phyloP scores from a whole-genome alignment of 2,888 invertebrate species.

The Conchocele bisecta region DNA sequence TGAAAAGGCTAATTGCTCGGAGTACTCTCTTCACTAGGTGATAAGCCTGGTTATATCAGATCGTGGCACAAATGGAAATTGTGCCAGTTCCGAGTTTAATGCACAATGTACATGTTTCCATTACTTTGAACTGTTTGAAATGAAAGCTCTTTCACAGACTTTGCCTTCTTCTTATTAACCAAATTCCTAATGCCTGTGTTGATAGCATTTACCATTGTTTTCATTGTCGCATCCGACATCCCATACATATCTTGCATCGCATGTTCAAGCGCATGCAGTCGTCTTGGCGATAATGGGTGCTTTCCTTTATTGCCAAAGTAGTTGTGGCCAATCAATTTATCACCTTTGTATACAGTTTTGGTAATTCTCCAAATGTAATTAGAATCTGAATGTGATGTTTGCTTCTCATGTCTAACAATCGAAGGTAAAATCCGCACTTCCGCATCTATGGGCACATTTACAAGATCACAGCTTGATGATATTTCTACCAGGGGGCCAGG shows the following conservation, averaged over 20 bases:
- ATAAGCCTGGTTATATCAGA: too few species aligned
- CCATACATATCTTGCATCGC: conserved; percentile 4
- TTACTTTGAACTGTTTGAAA: too few species aligned
- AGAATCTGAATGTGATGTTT: not conserved
- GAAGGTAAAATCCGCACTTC: not conserved
- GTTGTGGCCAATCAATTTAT: conserved; percentile 2
- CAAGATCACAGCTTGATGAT: not conserved
- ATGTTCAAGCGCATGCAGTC: conserved; percentile 12
- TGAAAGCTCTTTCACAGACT: not conserved
- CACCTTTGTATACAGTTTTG: not conserved
- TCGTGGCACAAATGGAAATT: too few species aligned
- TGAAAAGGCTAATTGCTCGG: too few species aligned
- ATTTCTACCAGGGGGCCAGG: conserved; percentile 3
- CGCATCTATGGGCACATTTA: not conserved
- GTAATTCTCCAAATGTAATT: conserved; percentile 9
- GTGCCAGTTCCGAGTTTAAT: too few species aligned
- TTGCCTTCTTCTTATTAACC: not conserved
- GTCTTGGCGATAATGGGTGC: conserved; percentile 4
- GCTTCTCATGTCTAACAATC: not conserved
- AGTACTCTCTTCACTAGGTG: too few species aligned
- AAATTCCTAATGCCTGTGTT: conserved; percentile 4
- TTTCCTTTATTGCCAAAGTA: conserved; percentile 1
- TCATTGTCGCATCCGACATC: not conserved
- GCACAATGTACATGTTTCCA: too few species aligned
- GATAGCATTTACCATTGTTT: not conserved